Evolutionary conservation across 1,140 invertebrate species (phyloP).

Genomic region (Caenorhabditis inopinata): DNA sequence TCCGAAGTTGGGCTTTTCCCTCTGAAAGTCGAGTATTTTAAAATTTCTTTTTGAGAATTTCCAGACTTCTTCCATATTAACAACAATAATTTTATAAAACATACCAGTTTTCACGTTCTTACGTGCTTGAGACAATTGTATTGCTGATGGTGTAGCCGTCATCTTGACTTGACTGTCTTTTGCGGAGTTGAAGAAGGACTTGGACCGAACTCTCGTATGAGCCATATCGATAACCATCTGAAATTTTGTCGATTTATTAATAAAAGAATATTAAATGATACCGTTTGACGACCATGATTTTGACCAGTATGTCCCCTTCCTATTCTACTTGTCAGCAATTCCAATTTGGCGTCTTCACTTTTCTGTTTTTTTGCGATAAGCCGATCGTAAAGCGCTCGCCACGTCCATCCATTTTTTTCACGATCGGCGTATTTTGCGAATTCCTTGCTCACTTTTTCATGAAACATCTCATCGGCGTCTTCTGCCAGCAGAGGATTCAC

Average conservation of each 20-base stretch:
- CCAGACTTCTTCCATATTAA: too few relatives aligned
- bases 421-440: slow-evolving; percentile 11
- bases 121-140: background rate
- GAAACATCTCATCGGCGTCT: background rate
- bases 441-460: background rate
- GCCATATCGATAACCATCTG: slow-evolving; percentile 14
- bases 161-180: background rate
- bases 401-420: background rate
- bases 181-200: background rate
- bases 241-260: background rate
- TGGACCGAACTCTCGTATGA: background rate
- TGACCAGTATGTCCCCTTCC: background rate
- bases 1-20: slow-evolving; percentile 1
- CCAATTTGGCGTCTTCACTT: background rate
- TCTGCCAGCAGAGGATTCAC: background rate
- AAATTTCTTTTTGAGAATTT: background rate
- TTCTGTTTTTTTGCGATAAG: background rate
- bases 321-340: background rate
- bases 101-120: background rate
- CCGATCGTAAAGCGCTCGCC: background rate
- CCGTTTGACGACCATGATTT: background rate
- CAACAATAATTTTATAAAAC: background rate
- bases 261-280: background rate
- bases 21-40: background rate
- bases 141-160: background rate